Conservation (phyloP, 2,888 invertebrate species). For the Sminthurides aquaticus region DNA sequence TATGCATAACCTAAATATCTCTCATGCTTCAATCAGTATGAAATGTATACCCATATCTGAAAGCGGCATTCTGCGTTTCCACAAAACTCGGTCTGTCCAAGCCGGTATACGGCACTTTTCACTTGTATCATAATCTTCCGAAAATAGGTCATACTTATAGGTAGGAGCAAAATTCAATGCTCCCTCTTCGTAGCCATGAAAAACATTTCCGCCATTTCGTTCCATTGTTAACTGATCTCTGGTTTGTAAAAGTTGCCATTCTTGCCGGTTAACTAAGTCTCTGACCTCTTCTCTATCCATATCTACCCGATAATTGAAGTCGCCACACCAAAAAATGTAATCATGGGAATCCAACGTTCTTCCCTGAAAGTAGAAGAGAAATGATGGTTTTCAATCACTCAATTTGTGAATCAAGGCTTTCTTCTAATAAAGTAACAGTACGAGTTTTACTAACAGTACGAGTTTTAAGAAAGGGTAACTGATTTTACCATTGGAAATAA, state of each 20-base stretch:
- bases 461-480: too few species aligned
- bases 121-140: constrained; percentile 97
- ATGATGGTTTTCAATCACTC: neutral
- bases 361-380: constrained; percentile 53
- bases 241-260: constrained; percentile 67
- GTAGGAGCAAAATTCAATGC: constrained; percentile 88
- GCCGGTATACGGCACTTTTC: constrained; percentile 96
- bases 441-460: too few species aligned
- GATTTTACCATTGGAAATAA: constrained; percentile 76
- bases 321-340: constrained; percentile 98
- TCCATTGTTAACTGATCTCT: constrained; percentile 72
- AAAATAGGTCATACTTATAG: constrained; percentile 97
- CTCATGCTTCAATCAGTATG: neutral
- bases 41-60: constrained; percentile 58
- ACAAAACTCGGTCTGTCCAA: constrained; percentile 96
- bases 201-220: constrained; percentile 61
- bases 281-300: constrained; percentile 91
- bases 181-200: constrained; percentile 88
- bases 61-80: constrained; percentile 71
- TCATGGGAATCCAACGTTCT: constrained; percentile 89
- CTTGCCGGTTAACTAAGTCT: constrained; percentile 66
- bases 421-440: neutral
- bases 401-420: too few species aligned
- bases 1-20: neutral
- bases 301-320: constrained; percentile 97